Percentiles rank a stretch among this genome's conserved stretches.
Conservation (phyloP, 2,888 invertebrate species). For the Rhaphigaster nebulosa region DNA sequence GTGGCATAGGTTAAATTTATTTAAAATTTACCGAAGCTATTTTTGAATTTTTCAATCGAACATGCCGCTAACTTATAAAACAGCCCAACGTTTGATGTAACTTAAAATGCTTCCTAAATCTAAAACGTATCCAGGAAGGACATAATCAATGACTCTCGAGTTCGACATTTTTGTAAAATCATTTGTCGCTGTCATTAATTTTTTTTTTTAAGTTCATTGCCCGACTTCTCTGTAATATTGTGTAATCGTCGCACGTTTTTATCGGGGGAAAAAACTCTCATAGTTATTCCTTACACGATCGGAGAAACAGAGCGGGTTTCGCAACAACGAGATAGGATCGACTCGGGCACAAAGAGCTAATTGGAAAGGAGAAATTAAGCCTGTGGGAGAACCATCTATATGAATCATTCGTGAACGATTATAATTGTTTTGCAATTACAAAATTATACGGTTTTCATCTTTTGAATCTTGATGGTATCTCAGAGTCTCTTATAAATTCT, state of each 20-base stretch:
- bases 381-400: not conserved
- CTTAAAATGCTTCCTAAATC: not conserved
- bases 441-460: not conserved
- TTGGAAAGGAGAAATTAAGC: constrained; percentile 8
- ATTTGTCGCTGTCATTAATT: not conserved
- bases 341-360: constrained; percentile 25
- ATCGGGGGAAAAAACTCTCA: not conserved
- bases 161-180: not conserved
- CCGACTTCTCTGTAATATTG: not conserved
- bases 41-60: no score
- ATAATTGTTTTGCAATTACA: constrained; percentile 7
- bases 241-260: constrained; percentile 17
- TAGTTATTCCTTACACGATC: constrained; percentile 26
- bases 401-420: constrained; percentile 8
- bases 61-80: not conserved
- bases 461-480: not conserved
- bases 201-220: constrained; percentile 22
- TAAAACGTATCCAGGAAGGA: not conserved
- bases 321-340: constrained; percentile 27
- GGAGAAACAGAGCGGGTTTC: constrained; percentile 11
- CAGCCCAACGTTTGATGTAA: not conserved
- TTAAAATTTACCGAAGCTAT: no score
- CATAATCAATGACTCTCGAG: not conserved
- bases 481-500: not conserved
- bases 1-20: no score